These are phyloP conservation scores for Chloropsis cyanopogon DNA, from an alignment of 2,113 vertebrate genomes.

Conservation along the genomic window DNA sequence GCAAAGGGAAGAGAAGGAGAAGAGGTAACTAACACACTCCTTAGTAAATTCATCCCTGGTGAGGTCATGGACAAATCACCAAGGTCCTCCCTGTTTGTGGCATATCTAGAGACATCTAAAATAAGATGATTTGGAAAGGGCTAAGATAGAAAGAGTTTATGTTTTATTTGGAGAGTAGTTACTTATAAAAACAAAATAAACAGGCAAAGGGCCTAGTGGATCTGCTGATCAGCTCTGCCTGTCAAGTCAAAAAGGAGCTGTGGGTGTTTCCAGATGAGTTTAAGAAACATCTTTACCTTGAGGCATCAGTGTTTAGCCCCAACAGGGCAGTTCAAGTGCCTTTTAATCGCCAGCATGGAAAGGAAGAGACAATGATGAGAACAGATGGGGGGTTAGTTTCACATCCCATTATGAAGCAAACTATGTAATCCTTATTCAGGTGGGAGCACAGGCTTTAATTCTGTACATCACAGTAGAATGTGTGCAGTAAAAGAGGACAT, in stretches of 20 bases:
- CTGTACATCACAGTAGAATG: not conserved
- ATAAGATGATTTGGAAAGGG: not conserved
- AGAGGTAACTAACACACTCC: not conserved
- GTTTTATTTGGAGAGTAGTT: not conserved
- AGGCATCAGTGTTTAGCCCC: not conserved
- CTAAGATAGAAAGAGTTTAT: not conserved
- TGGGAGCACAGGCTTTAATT: not conserved
- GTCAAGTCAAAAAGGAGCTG: not conserved
- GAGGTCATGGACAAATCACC: not conserved
- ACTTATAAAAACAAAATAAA: not conserved
- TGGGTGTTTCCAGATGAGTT: not conserved
- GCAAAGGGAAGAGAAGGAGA: not conserved
- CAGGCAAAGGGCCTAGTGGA: not conserved
- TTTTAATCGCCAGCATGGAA: not conserved
- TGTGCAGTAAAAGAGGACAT: not conserved
- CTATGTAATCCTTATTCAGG: not conserved
- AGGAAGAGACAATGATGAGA: not conserved
- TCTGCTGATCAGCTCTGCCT: not conserved
- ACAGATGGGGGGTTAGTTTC: not conserved
- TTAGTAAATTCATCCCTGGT: not conserved
- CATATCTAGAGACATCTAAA: not conserved
- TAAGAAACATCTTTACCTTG: not conserved
- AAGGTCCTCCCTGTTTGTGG: not conserved
- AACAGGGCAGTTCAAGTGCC: not conserved
- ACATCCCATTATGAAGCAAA: not conserved